These are phyloP conservation scores for Chloebia gouldiae DNA, from an alignment of 2,113 vertebrate genomes.

Conservation along the genomic window DNA sequence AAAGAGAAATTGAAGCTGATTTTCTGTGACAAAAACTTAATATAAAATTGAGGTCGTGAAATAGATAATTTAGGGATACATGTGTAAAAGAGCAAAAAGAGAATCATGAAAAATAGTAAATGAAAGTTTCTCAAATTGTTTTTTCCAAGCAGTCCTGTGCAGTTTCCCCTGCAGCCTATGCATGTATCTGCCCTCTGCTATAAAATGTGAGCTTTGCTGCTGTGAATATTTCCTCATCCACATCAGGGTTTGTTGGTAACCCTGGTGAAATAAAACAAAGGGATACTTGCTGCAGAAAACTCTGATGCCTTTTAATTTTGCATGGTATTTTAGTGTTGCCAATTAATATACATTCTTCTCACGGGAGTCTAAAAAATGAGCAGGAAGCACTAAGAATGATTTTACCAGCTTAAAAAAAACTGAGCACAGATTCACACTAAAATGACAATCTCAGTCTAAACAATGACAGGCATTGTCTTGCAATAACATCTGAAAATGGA, in stretches of 20 bases:
- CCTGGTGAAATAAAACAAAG: constrained; percentile 3
- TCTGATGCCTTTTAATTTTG: background rate
- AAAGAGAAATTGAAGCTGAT: constrained; percentile 34
- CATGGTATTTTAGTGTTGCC: background rate
- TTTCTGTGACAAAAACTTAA: constrained; percentile 34
- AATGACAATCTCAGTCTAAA: constrained; percentile 42
- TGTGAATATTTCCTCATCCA: background rate
- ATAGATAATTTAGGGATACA: background rate
- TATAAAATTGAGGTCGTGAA: background rate
- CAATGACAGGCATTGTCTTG: constrained; percentile 56
- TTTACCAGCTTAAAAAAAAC: constrained; percentile 3
- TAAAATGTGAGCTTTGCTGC: background rate
- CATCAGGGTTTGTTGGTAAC: background rate
- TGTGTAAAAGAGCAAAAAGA: background rate
- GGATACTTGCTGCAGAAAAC: background rate
- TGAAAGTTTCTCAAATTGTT: background rate
- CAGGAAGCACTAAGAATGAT: background rate
- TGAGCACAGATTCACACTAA: constrained; percentile 8
- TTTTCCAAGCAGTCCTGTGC: background rate
- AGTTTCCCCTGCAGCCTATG: background rate
- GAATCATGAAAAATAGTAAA: background rate
- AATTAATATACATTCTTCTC: background rate
- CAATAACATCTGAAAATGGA: constrained; percentile 66
- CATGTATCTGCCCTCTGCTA: background rate
- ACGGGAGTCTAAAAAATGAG: background rate